Evolutionary conservation across 2,797 vertebrate species (phyloP).

Genomic region (Trichosurus vulpecula): DNA sequence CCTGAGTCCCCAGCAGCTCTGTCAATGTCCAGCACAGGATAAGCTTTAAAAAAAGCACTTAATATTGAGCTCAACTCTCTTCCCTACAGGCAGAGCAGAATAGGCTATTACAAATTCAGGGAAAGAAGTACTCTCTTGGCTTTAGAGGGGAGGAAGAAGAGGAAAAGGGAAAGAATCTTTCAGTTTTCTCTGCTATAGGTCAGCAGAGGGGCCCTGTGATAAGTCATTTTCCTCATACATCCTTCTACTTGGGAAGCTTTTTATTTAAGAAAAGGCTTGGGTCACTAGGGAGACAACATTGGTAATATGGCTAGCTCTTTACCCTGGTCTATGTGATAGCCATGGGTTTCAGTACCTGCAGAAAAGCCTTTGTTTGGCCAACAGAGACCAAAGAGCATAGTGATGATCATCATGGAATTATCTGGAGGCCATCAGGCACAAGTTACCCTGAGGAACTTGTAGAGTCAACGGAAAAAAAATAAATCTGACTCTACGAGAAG

Average conservation of each 20-base stretch:
- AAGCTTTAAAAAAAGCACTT: background rate
- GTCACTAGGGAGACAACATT: background rate
- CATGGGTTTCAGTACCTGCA: background rate
- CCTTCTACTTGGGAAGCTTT: background rate
- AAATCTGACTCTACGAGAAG: background rate
- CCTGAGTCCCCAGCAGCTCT: background rate
- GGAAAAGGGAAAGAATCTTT: background rate
- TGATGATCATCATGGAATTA: background rate
- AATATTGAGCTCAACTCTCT: background rate
- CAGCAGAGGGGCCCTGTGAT: background rate
- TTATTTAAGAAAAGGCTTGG: background rate
- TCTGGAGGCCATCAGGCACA: background rate
- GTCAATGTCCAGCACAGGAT: background rate
- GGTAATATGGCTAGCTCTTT: background rate
- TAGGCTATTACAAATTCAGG: background rate
- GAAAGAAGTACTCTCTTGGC: accelerated
- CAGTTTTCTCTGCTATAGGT: background rate
- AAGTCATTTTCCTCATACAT: background rate
- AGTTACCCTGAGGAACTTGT: background rate
- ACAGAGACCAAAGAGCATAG: background rate
- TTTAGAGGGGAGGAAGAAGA: background rate
- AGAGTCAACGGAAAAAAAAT: background rate
- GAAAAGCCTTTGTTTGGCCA: background rate
- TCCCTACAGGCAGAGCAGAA: background rate
- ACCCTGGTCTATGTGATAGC: background rate